phyloP scores from a whole-genome alignment of 2,888 invertebrate genomes.

The Leptinotarsa juncta region DNA sequence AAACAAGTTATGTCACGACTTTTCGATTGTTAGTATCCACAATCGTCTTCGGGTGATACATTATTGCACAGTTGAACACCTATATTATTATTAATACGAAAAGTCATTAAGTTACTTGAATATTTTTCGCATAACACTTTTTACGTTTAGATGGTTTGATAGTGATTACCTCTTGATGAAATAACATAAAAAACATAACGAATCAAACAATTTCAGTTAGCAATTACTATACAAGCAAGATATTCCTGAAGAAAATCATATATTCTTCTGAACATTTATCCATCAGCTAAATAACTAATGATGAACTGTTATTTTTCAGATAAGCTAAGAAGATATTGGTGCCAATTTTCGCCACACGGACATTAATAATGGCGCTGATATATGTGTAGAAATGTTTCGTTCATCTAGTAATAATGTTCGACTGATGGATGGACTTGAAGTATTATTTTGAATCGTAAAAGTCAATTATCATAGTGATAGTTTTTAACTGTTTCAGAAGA shows the following conservation, averaged over 20 bases:
- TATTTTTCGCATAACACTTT: background rate
- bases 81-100: background rate
- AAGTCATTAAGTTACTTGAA: background rate
- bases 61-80: too few relatives aligned
- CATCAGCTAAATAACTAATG: background rate
- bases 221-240: too few relatives aligned
- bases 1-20: too few relatives aligned
- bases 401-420: constrained; percentile 33
- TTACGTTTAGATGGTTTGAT: background rate
- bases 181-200: too few relatives aligned
- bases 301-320: constrained; percentile 48
- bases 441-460: constrained; percentile 46
- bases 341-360: constrained; percentile 55
- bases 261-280: too few relatives aligned
- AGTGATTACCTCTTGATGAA: too few relatives aligned
- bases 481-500: constrained; percentile 17
- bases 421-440: constrained; percentile 36
- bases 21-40: too few relatives aligned
- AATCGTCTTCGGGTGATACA: too few relatives aligned
- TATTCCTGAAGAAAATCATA: too few relatives aligned
- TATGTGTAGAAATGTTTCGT: constrained; percentile 33
- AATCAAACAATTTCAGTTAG: too few relatives aligned
- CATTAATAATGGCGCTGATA: constrained; percentile 40
- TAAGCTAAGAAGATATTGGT: constrained; percentile 61
- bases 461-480: constrained; percentile 50